These are phyloP conservation scores for Ambastaia sidthimunki DNA, from an alignment of 2,797 vertebrate genomes.

Conservation along the genomic window DNA sequence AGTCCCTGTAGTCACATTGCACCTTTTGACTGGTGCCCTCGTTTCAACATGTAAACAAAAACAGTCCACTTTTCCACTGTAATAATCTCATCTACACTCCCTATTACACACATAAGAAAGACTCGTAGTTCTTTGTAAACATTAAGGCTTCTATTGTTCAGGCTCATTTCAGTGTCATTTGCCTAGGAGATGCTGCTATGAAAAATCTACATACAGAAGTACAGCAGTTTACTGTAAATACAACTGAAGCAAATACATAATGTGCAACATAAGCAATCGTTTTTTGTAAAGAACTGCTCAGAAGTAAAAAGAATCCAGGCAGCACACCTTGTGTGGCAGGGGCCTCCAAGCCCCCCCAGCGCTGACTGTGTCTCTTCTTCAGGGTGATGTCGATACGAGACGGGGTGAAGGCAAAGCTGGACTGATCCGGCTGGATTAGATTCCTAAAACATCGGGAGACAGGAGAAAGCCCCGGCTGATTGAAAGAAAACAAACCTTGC, in stretches of 20 bases:
- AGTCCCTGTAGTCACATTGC: conserved; percentile 58
- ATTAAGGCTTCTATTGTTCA: background rate
- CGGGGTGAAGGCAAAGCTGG: conserved; percentile 89
- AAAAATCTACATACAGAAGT: background rate
- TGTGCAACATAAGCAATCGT: background rate
- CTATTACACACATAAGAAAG: background rate
- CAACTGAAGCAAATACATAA: background rate
- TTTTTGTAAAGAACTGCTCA: background rate
- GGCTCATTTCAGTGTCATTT: background rate
- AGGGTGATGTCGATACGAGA: conserved; percentile 91
- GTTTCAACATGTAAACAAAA: conserved; percentile 41
- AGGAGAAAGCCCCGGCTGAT: background rate
- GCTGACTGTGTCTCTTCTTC: conserved; percentile 96
- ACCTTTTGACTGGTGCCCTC: conserved; percentile 35
- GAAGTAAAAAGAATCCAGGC: conserved; percentile 76
- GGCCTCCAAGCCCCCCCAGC: conserved; percentile 95
- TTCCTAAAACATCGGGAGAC: conserved; percentile 80
- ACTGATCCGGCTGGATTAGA: conserved; percentile 93
- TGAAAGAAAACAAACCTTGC: background rate
- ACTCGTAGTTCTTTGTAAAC: conserved; percentile 2
- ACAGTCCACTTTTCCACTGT: conserved; percentile 6
- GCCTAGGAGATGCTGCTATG: background rate
- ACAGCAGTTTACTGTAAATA: background rate
- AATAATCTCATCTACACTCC: background rate
- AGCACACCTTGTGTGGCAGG: conserved; percentile 97